Base-by-base conservation (phyloP, 2,797 vertebrate species). In the Lophius americanus region DNA sequence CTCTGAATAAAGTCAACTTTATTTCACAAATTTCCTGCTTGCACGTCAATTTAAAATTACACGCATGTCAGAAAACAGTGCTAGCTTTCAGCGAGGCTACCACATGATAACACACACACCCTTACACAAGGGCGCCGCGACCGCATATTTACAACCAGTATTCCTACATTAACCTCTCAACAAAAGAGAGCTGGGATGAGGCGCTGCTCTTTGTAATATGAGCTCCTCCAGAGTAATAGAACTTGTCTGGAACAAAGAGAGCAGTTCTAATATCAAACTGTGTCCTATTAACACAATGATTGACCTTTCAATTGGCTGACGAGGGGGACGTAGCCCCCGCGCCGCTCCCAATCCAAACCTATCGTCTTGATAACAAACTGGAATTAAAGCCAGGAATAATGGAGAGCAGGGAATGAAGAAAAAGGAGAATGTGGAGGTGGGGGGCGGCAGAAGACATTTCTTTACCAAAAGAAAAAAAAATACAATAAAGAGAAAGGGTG, bases 251-350 rank as follows among this genome's bases (percentile, higher is more conserved):
- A 81, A 87, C 86, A 89, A 91, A 86, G 74, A 65, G 70, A 68
- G 42, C 9, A 11, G 51, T 50, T 85, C 78, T 79, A 73, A 85
- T 88, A 85, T 87, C 67, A 85, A 89, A 88, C 76, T 61, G 83
- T 79, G 67, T 84, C 66, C 69, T 60, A 85, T 88, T 83, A 85
- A 43, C 68, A 86, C 80, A 81, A 84, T 85, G 83, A 84, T 41
- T 90, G 89, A 89, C 88, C 81, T 87, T 88, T 83, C 78, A 76
- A 81, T 85, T 81, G 78, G 80, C 60, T 70, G 70, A 60, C 73
- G 70, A 65, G 53, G 33, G 56, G 75, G 65, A 71, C 56, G 41
- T 3, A 58, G 51, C 57, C 58, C 64, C 56, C 3, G 69, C 70
- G 63, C 35, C 11, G 58, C 68, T 13, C 70, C 60, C 58, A 39